A percentile compares a stretch with the other conserved stretches of the same genome.
Conservation (phyloP, 2,113 vertebrate species). For the Climacteris rufus region DNA sequence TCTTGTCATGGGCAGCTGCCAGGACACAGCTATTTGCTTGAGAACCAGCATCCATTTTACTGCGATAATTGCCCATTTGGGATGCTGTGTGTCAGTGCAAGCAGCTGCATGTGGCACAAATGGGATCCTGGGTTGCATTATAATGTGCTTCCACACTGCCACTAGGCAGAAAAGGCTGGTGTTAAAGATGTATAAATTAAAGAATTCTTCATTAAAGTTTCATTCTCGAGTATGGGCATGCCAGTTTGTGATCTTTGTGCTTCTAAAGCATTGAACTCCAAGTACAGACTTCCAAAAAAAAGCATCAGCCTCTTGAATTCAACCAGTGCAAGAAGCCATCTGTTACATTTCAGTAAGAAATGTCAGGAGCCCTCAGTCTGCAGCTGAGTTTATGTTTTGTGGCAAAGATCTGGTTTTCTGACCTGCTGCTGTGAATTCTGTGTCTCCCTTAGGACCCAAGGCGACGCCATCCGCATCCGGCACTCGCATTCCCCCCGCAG, state of each 20-base stretch:
- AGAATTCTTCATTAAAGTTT: background rate
- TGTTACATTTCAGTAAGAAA: background rate
- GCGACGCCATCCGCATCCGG: constrained; percentile 83
- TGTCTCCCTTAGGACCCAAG: constrained; percentile 80
- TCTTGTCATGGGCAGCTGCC: background rate
- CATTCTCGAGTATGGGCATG: background rate
- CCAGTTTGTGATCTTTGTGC: background rate
- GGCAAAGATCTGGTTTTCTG: background rate
- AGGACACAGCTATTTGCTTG: background rate
- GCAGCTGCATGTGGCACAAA: background rate
- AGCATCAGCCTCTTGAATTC: background rate
- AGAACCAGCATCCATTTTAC: background rate
- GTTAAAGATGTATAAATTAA: background rate
- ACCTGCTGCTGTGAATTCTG: background rate
- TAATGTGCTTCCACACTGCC: background rate
- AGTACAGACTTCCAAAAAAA: background rate
- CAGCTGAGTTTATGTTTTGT: background rate
- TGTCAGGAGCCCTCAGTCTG: background rate
- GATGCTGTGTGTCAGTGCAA: background rate
- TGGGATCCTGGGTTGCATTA: background rate
- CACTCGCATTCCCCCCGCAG: constrained; percentile 87
- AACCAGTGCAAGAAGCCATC: background rate
- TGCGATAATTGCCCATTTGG: background rate
- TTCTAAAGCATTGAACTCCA: background rate
- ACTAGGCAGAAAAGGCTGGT: background rate